These are phyloP conservation scores for Proteles cristata DNA, from an alignment of 2,113 vertebrate species.

Conservation along the genomic window DNA sequence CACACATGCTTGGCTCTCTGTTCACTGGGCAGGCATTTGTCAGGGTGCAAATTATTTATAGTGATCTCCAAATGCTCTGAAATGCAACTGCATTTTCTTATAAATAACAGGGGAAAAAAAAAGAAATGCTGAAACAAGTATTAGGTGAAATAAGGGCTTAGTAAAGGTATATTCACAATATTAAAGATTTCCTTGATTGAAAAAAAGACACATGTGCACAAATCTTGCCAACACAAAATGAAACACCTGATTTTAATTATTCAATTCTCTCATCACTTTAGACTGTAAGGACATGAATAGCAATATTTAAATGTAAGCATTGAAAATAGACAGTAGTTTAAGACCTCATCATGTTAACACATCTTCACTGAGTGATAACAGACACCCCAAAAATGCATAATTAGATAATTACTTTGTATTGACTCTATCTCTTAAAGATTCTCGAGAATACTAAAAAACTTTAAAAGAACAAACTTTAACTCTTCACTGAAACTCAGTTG, in stretches of 20 bases:
- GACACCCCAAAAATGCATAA: slow-evolving; percentile 47
- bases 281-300: slow-evolving; percentile 10
- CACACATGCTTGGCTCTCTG: background rate
- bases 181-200: background rate
- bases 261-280: background rate
- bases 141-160: background rate
- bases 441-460: background rate
- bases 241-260: slow-evolving; percentile 46
- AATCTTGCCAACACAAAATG: background rate
- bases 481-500: background rate
- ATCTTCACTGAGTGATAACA: background rate
- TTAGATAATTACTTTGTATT: background rate
- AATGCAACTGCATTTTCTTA: slow-evolving; percentile 45
- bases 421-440: slow-evolving; percentile 20
- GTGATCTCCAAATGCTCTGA: slow-evolving; percentile 43
- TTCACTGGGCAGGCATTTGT: slow-evolving; percentile 28
- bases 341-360: background rate
- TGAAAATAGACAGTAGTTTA: slow-evolving; percentile 23
- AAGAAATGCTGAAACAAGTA: background rate
- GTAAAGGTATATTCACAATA: background rate
- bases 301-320: slow-evolving; percentile 11
- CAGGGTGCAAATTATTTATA: slow-evolving; percentile 66
- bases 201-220: background rate
- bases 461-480: slow-evolving; percentile 41
- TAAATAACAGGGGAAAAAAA: background rate